These are phyloP conservation scores for Coracopsis vasa DNA, from an alignment of 2,113 vertebrate genomes.

Conservation along the genomic window DNA sequence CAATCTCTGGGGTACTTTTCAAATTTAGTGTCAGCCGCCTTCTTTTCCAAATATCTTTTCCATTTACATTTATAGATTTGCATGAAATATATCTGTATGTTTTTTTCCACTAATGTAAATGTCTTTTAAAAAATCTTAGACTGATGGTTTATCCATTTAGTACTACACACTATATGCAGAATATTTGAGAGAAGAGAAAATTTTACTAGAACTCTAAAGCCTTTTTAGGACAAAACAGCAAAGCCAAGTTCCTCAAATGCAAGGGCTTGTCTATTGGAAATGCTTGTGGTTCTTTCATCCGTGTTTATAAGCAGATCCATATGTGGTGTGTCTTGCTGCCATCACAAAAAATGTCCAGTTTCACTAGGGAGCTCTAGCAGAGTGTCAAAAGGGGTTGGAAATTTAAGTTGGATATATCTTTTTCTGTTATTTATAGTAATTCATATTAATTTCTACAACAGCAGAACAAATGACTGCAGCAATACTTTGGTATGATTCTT, in stretches of 20 bases:
- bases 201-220: neutral
- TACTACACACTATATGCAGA: neutral
- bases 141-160: neutral
- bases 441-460: neutral
- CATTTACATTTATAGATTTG: conserved; percentile 7
- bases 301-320: conserved; percentile 17
- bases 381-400: neutral
- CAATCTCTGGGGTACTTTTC: neutral
- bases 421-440: neutral
- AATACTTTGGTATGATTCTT: neutral
- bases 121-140: neutral
- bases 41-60: conserved; percentile 28
- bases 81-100: neutral
- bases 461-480: neutral
- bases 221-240: conserved; percentile 4
- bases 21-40: neutral
- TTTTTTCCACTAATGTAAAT: neutral
- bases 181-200: neutral
- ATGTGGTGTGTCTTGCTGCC: neutral
- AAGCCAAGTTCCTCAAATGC: conserved; percentile 29
- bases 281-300: neutral
- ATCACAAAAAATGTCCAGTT: neutral
- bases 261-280: conserved; percentile 11
- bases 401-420: neutral
- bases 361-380: conserved; percentile 14